Conservation (phyloP, 2,888 invertebrate genomes). For the Parochlus steinenii region DNA sequence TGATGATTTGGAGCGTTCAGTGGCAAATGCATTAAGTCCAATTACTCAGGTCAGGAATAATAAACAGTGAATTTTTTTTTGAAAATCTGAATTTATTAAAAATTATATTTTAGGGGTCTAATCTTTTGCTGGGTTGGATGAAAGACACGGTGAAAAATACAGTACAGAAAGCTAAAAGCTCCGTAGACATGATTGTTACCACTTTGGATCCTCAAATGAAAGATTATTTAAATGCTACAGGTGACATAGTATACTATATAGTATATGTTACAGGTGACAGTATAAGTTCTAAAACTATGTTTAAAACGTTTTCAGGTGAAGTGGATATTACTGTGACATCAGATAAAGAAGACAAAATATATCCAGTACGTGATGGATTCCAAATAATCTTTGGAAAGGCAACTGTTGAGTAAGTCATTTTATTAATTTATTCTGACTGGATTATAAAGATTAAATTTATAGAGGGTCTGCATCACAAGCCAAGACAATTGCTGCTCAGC, state of each 20-base stretch:
- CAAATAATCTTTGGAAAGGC: conserved; percentile 65
- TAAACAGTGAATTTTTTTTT: too few species aligned
- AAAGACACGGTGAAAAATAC: conserved; percentile 47
- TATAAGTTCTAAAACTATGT: conserved; percentile 11
- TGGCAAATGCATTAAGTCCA: too few species aligned
- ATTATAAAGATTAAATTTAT: conserved; percentile 15
- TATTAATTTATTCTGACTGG: background rate
- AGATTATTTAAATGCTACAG: conserved; percentile 54
- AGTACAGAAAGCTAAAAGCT: conserved; percentile 59
- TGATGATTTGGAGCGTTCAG: too few species aligned
- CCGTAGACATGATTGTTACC: conserved; percentile 72
- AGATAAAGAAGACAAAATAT: conserved; percentile 57
- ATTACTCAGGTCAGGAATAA: too few species aligned
- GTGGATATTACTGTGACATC: conserved; percentile 58
- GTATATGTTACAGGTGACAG: conserved; percentile 4
- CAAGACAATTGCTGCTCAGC: conserved; percentile 50
- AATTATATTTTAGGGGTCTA: too few species aligned
- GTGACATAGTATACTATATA: conserved; percentile 5
- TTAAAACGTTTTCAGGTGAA: conserved; percentile 40
- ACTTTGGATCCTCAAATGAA: conserved; percentile 82
- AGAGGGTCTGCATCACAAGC: conserved; percentile 46
- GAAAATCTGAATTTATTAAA: too few species aligned
- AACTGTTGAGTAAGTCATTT: conserved; percentile 52
- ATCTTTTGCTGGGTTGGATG: conserved; percentile 35
- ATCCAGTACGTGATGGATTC: conserved; percentile 62